Conservation (phyloP, 2,113 vertebrate genomes). For the Heliornis fulica region DNA sequence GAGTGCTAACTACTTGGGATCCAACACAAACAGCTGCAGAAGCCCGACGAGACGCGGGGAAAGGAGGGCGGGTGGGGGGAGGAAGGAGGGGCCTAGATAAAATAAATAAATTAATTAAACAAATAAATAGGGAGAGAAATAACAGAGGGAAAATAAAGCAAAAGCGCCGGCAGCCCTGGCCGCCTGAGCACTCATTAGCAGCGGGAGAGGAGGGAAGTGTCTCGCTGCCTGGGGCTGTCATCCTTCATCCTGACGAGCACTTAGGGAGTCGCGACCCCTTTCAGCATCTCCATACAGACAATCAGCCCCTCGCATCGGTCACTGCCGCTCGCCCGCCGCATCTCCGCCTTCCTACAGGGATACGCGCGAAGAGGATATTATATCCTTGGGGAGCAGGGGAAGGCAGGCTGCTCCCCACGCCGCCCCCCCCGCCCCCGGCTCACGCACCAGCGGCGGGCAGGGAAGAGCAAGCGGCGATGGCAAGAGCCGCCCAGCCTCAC, state of each 20-base stretch:
- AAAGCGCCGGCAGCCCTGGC: conserved; percentile 32
- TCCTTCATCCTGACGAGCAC: conserved; percentile 79
- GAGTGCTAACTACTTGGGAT: background rate
- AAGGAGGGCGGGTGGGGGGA: background rate
- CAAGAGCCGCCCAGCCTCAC: rapidly evolving
- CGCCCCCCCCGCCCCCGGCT: background rate
- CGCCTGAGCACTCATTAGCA: conserved; percentile 66
- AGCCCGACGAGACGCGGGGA: background rate
- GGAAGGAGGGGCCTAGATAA: background rate
- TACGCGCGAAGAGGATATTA: background rate
- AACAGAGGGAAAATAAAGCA: background rate
- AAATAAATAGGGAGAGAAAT: background rate
- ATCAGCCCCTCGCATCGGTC: conserved; percentile 74
- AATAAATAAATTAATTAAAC: conserved; percentile 7
- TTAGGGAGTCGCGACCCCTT: conserved; percentile 79
- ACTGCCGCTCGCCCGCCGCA: background rate
- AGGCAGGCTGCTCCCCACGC: background rate
- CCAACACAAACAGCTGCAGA: conserved; percentile 35
- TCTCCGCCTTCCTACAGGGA: background rate
- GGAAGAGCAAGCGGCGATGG: rapidly evolving
- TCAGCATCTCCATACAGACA: conserved; percentile 73
- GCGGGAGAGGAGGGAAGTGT: conserved; percentile 70
- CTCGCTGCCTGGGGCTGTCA: conserved; percentile 75
- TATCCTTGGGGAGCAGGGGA: background rate
- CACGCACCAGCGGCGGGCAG: rapidly evolving